These are phyloP conservation scores for Cromileptes altivelis DNA, from an alignment of 2,113 vertebrate species.

Conservation along the genomic window DNA sequence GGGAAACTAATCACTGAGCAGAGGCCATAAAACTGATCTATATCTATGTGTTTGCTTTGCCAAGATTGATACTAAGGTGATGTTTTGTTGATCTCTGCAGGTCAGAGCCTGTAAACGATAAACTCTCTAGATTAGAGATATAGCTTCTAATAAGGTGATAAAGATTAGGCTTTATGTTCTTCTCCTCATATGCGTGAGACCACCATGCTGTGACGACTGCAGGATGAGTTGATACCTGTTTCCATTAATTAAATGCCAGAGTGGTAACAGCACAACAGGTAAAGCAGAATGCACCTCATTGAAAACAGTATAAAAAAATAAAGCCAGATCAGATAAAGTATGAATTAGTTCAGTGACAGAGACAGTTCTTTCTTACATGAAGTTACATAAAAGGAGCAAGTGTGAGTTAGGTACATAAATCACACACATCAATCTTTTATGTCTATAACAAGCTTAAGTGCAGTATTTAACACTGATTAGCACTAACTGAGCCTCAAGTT, in stretches of 20 bases:
- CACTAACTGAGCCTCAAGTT: neutral
- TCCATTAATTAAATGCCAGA: slow-evolving; percentile 6
- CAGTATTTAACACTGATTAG: neutral
- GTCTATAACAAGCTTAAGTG: neutral
- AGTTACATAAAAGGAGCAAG: neutral
- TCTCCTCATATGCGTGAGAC: neutral
- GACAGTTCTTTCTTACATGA: neutral
- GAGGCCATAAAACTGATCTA: neutral
- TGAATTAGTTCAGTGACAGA: neutral
- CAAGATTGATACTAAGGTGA: neutral
- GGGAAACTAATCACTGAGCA: slow-evolving; percentile 10
- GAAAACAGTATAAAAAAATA: neutral
- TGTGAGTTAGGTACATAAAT: neutral
- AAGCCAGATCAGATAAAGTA: slow-evolving; percentile 35
- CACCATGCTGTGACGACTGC: neutral
- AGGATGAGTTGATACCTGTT: slow-evolving; percentile 47
- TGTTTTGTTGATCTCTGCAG: slow-evolving; percentile 29
- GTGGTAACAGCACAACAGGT: neutral
- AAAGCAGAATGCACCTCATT: neutral
- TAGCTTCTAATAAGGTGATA: slow-evolving; percentile 34
- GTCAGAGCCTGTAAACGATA: neutral
- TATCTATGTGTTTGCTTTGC: slow-evolving; percentile 12
- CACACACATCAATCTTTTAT: neutral
- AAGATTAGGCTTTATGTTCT: slow-evolving; percentile 20
- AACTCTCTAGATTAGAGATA: slow-evolving; percentile 33